phyloP scores from a whole-genome alignment of 2,113 vertebrate species.

The Antechinus flavipes region DNA sequence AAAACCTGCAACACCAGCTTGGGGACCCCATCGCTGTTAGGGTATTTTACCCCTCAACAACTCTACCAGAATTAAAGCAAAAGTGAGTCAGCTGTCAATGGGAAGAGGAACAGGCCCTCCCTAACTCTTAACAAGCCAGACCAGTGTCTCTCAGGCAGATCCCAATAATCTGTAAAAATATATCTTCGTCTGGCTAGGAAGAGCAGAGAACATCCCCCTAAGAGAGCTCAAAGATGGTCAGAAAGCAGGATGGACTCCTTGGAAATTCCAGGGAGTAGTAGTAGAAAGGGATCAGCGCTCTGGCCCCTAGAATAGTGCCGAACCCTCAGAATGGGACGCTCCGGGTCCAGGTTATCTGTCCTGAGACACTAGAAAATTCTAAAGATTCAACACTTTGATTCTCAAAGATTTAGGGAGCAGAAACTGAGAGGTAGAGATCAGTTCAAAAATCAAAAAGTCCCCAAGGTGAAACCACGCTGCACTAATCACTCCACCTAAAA shows the following conservation, averaged over 20 bases:
- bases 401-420: neutral
- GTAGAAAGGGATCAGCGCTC: neutral
- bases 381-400: neutral
- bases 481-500: neutral
- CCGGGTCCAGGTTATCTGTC: neutral
- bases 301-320: neutral
- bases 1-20: too few relatives aligned
- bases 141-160: neutral
- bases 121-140: neutral
- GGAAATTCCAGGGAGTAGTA: neutral
- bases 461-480: neutral
- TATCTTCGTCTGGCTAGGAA: neutral
- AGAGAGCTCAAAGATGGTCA: neutral
- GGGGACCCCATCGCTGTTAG: too few relatives aligned
- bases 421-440: neutral
- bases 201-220: neutral
- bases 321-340: neutral
- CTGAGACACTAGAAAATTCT: neutral
- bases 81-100: neutral
- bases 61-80: neutral
- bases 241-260: neutral
- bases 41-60: too few relatives aligned
- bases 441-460: neutral
- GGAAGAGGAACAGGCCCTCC: neutral
- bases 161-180: too few relatives aligned